Evolutionary conservation across 2,888 invertebrate genomes (phyloP).

Genomic region (Lapara coniferarum): DNA sequence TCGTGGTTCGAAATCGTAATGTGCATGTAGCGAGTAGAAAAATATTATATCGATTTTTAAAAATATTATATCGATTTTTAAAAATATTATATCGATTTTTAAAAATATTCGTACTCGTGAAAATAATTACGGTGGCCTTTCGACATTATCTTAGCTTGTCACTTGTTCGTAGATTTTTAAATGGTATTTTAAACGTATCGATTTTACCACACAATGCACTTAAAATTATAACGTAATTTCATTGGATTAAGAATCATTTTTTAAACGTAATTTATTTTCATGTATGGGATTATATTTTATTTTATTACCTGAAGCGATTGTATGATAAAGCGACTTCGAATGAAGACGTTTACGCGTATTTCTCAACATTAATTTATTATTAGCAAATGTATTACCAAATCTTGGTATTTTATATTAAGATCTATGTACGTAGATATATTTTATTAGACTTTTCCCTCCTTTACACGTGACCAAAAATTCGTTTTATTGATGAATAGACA

Average conservation of each 20-base stretch:
- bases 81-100: constrained; percentile 42
- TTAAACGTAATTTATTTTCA: not conserved
- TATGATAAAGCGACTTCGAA: not conserved
- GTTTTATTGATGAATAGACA: too few relatives aligned
- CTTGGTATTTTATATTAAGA: not conserved
- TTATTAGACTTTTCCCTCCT: not conserved
- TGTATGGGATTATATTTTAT: not conserved
- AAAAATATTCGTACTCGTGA: constrained; percentile 38
- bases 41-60: constrained; percentile 42
- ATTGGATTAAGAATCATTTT: not conserved
- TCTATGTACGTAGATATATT: constrained; percentile 2
- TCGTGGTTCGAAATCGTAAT: constrained; percentile 42
- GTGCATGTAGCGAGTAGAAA: constrained; percentile 53
- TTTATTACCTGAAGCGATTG: not conserved
- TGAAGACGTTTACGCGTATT: constrained; percentile 7
- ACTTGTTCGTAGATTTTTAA: constrained; percentile 27
- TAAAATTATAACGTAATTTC: not conserved
- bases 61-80: constrained; percentile 42
- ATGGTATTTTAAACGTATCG: not conserved
- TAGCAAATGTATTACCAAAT: constrained; percentile 4
- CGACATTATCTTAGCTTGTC: constrained; percentile 41
- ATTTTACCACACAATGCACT: not conserved
- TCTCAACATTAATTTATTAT: constrained; percentile 6
- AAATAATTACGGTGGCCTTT: constrained; percentile 51
- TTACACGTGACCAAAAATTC: too few relatives aligned